phyloP scores from a whole-genome alignment of 2,888 invertebrate genomes.

The Cepaea hortensis region DNA sequence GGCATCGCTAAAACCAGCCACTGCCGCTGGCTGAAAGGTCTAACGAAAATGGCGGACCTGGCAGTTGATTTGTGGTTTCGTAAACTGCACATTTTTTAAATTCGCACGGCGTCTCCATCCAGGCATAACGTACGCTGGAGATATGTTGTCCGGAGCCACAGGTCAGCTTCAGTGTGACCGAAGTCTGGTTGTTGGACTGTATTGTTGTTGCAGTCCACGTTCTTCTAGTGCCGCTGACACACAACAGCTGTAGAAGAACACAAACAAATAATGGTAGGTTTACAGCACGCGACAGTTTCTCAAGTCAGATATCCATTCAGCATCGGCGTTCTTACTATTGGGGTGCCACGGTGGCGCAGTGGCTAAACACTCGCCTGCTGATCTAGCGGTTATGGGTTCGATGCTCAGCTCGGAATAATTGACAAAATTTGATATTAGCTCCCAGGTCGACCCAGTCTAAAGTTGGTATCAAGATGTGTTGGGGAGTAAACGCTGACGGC shows the following conservation, averaged over 20 bases:
- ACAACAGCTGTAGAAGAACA: neutral
- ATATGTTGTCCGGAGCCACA: slow-evolving; percentile 54
- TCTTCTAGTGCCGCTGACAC: neutral
- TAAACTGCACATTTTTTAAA: slow-evolving; percentile 54
- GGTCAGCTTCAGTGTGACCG: slow-evolving; percentile 53
- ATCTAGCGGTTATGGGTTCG: too few species aligned
- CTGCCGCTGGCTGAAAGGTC: neutral
- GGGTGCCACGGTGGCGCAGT: too few species aligned
- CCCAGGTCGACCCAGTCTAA: too few species aligned
- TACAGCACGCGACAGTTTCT: too few species aligned
- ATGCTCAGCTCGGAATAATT: too few species aligned
- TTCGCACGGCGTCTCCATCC: slow-evolving; percentile 63
- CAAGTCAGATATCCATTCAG: too few species aligned
- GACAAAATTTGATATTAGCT: too few species aligned
- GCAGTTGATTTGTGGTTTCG: neutral
- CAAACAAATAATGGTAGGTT: neutral
- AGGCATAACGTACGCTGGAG: slow-evolving; percentile 60
- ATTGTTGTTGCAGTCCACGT: neutral
- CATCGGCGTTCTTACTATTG: too few species aligned
- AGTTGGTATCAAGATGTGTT: too few species aligned
- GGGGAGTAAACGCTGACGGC: too few species aligned
- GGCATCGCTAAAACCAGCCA: neutral
- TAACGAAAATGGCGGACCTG: neutral
- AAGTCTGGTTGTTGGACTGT: neutral
- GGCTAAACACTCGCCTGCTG: too few species aligned